These are phyloP conservation scores for Macrocentrus cingulum DNA, from an alignment of 1,140 invertebrate species.

Conservation along the genomic window DNA sequence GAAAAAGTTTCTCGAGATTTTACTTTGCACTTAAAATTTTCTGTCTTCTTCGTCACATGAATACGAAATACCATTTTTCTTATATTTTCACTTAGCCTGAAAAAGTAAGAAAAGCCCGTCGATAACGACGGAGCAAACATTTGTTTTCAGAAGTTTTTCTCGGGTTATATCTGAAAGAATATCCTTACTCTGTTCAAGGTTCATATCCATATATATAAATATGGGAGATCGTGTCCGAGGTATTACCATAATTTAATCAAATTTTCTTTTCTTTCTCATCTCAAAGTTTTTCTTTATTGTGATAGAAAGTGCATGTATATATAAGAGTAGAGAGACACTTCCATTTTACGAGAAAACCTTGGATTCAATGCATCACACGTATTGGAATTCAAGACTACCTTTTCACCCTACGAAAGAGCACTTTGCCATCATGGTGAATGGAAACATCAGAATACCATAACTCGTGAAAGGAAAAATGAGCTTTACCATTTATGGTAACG, in stretches of 20 bases:
- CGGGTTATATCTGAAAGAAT: background rate
- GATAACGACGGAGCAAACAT: conserved; percentile 6
- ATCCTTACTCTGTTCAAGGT: background rate
- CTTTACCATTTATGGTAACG: conserved; percentile 26
- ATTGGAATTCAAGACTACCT: conserved; percentile 21
- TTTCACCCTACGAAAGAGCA: conserved; percentile 3
- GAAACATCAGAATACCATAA: conserved; percentile 28
- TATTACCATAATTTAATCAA: conserved; percentile 28
- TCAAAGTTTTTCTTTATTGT: conserved; percentile 22
- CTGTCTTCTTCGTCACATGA: background rate
- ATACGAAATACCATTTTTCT: conserved; percentile 6
- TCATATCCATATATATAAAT: background rate
- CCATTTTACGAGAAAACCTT: conserved; percentile 22
- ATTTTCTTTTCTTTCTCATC: background rate
- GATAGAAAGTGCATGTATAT: conserved; percentile 4
- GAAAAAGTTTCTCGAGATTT: background rate
- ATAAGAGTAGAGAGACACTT: conserved; percentile 14
- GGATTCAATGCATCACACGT: conserved; percentile 26
- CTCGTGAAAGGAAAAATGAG: conserved; percentile 14
- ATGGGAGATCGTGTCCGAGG: background rate
- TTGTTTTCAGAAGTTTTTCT: conserved; percentile 13
- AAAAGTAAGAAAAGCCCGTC: background rate
- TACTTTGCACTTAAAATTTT: background rate
- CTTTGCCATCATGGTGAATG: conserved; percentile 7
- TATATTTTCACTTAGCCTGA: conserved; percentile 2